phyloP scores from a whole-genome alignment of 2,888 invertebrate genomes.

The Morpho deidamia region DNA sequence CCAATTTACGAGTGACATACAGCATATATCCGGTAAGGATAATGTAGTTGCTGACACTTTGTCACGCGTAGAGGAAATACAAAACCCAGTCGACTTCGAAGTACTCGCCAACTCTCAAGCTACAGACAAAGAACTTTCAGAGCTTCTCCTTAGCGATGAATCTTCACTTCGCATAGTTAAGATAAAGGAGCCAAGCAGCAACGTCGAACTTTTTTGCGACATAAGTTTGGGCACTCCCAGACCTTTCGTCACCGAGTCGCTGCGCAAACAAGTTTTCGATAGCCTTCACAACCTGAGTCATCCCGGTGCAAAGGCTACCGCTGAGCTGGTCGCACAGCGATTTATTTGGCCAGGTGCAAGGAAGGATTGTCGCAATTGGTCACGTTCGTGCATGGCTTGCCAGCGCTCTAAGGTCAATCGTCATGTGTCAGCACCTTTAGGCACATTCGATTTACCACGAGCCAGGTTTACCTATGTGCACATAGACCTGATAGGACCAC shows the following conservation, averaged over 20 bases:
- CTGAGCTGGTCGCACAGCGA: conserved; percentile 31
- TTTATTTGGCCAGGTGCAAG: conserved; percentile 46
- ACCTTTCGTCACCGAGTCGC: neutral
- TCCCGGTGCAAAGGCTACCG: conserved; percentile 7
- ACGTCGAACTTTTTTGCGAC: neutral
- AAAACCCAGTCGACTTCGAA: too few species aligned
- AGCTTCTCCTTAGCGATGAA: neutral
- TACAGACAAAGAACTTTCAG: neutral
- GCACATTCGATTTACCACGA: neutral
- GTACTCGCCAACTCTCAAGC: too few species aligned
- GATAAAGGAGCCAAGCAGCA: neutral
- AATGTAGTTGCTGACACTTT: too few species aligned
- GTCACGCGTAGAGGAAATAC: too few species aligned
- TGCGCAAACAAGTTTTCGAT: neutral
- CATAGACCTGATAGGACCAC: too few species aligned
- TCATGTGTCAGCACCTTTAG: conserved; percentile 21
- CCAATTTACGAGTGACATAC: too few species aligned
- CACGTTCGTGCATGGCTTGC: conserved; percentile 34
- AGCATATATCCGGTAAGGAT: too few species aligned
- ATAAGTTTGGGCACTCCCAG: neutral
- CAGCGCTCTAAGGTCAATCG: conserved; percentile 38
- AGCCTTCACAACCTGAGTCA: neutral
- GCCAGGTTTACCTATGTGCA: too few species aligned
- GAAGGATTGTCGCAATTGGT: conserved; percentile 37
- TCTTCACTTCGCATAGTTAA: neutral